These are phyloP conservation scores for Mirounga angustirostris DNA, from an alignment of 2,113 vertebrate species.

Conservation along the genomic window DNA sequence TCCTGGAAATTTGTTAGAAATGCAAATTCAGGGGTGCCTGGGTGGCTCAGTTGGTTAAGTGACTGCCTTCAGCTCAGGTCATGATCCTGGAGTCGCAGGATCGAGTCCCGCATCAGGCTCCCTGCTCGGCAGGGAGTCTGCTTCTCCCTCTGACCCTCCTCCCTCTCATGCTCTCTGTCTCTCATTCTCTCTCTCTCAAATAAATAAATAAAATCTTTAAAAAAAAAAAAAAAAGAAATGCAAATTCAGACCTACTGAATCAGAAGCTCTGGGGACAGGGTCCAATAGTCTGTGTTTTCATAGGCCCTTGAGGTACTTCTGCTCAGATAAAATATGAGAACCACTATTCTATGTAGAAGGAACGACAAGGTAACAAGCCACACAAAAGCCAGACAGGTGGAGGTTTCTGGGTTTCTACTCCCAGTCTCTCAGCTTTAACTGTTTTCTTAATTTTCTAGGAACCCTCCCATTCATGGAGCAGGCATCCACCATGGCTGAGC, in stretches of 20 bases:
- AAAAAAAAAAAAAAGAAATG: background rate
- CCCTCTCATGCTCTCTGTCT: no score
- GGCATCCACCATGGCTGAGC: constrained; percentile 81
- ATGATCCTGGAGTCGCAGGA: no score
- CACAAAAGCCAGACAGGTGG: background rate
- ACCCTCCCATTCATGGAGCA: constrained; percentile 34
- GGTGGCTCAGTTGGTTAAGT: no score
- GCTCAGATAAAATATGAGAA: background rate
- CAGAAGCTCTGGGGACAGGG: background rate
- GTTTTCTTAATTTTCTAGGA: constrained; percentile 55
- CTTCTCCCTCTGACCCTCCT: no score
- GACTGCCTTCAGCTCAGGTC: no score
- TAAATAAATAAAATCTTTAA: no score
- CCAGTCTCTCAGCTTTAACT: background rate
- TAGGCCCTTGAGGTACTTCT: background rate
- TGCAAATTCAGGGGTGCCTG: background rate
- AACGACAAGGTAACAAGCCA: background rate
- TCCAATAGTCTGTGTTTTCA: background rate
- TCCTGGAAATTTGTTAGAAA: constrained; percentile 25
- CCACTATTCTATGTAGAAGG: background rate
- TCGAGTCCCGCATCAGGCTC: no score
- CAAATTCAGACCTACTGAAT: background rate
- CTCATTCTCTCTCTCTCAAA: no score
- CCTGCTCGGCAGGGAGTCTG: no score
- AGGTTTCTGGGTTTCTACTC: background rate